These are phyloP conservation scores for Fragum whitleyi DNA, from an alignment of 2,888 invertebrate genomes.

Conservation along the genomic window DNA sequence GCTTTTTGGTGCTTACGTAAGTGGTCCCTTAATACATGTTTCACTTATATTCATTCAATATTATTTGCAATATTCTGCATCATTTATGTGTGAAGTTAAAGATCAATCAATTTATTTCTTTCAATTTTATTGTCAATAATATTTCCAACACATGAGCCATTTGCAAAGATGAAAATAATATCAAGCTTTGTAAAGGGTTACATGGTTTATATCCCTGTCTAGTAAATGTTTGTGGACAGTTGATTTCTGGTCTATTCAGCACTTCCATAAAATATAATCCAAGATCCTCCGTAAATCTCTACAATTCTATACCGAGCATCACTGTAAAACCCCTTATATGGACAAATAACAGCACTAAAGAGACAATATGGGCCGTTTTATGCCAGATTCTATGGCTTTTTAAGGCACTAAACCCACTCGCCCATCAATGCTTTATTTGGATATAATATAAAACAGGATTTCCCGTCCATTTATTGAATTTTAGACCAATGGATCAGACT, in stretches of 20 bases:
- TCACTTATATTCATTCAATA: no score
- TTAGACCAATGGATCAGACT: slow-evolving; percentile 56
- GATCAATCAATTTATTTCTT: no score
- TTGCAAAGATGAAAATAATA: no score
- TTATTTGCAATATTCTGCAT: no score
- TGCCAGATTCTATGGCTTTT: slow-evolving; percentile 52
- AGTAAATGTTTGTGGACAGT: slow-evolving; percentile 19
- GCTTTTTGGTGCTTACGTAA: no score
- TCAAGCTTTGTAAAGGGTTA: background rate
- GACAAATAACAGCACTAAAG: slow-evolving; percentile 63
- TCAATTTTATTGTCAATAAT: no score
- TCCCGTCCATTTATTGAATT: slow-evolving; percentile 57
- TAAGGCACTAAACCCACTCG: slow-evolving; percentile 55
- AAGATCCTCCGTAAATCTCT: slow-evolving; percentile 27
- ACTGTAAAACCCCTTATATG: slow-evolving; percentile 44
- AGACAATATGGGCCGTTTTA: slow-evolving; percentile 61
- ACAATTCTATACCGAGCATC: slow-evolving; percentile 20
- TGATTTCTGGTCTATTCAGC: slow-evolving; percentile 27
- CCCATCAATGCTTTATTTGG: slow-evolving; percentile 62
- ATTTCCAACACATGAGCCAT: no score
- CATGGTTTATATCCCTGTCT: background rate
- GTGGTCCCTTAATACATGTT: no score
- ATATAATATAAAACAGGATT: slow-evolving; percentile 63
- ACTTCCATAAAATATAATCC: slow-evolving; percentile 36
- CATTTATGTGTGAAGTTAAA: no score